A percentile compares a stretch with the other conserved stretches of the same genome.
Evolutionary conservation across 1,140 invertebrate genomes (phyloP).

Genomic region (Branchinecta lynchi): DNA sequence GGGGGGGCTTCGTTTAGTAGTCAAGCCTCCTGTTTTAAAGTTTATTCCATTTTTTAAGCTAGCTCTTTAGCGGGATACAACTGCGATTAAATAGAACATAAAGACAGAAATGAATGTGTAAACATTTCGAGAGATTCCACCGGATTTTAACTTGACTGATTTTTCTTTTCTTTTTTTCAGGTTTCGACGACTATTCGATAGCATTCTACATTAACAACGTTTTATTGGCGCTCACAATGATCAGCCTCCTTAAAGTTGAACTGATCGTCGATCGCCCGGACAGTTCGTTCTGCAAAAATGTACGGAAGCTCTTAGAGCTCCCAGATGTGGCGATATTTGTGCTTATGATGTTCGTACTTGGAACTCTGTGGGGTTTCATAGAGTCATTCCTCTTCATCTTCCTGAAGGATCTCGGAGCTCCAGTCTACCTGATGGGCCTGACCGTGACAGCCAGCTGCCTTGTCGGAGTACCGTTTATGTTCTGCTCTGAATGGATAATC

Average conservation of each 20-base stretch:
- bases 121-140: too few relatives aligned
- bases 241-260: conserved; percentile 27
- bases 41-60: too few relatives aligned
- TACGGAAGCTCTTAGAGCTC: conserved; percentile 16
- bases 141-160: too few relatives aligned
- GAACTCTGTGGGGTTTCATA: conserved; percentile 67
- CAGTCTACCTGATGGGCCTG: conserved; percentile 60
- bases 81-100: too few relatives aligned
- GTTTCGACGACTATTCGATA: conserved; percentile 57
- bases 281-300: conserved; percentile 22
- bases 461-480: conserved; percentile 61
- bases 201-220: conserved; percentile 58
- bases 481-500: conserved; percentile 60
- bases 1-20: too few relatives aligned
- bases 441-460: conserved; percentile 64
- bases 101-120: too few relatives aligned
- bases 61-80: too few relatives aligned
- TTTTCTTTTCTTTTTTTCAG: conserved; percentile 29
- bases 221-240: conserved; percentile 46
- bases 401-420: conserved; percentile 57
- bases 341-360: conserved; percentile 54
- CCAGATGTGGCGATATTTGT: conserved; percentile 54
- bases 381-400: conserved; percentile 70
- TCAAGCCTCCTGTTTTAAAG: too few relatives aligned
- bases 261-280: conserved; percentile 24